These are phyloP conservation scores for Dendrolimus kikuchii DNA, from an alignment of 1,140 invertebrate species.

Conservation along the genomic window DNA sequence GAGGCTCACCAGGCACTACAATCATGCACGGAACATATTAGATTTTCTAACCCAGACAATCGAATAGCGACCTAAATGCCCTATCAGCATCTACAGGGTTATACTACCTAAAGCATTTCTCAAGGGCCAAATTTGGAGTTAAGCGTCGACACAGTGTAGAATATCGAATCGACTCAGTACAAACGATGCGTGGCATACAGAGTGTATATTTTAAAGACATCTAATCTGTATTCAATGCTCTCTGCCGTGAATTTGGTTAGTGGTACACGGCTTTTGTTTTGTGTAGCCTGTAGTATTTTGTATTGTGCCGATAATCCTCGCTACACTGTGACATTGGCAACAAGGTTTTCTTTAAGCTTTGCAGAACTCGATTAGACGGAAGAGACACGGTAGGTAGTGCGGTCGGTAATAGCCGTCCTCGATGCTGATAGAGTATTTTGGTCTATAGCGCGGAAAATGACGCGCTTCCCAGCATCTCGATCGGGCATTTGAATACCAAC, in stretches of 20 bases:
- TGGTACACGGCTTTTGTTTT: no score
- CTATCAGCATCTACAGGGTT: slow-evolving; percentile 71
- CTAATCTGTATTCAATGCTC: no score
- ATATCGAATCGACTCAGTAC: no score
- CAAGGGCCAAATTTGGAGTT: slow-evolving; percentile 40
- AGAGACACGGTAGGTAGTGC: slow-evolving; percentile 19
- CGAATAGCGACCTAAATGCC: slow-evolving; percentile 52
- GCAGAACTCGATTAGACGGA: slow-evolving; percentile 9
- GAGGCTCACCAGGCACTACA: slow-evolving; percentile 96
- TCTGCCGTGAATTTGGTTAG: no score
- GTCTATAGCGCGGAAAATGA: slow-evolving; percentile 42
- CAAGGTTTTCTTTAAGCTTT: slow-evolving; percentile 38
- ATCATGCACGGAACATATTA: slow-evolving; percentile 42
- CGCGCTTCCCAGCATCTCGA: slow-evolving; percentile 63
- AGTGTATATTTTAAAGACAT: no score
- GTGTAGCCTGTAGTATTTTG: no score
- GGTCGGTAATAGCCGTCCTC: slow-evolving; percentile 56
- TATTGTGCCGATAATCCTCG: no score
- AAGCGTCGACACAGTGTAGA: slow-evolving; percentile 29
- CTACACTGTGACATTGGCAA: slow-evolving; percentile 9
- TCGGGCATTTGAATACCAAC: slow-evolving; percentile 73
- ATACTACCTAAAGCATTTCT: slow-evolving; percentile 57
- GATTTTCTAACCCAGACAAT: slow-evolving; percentile 23
- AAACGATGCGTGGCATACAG: no score
- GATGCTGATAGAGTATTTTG: slow-evolving; percentile 67